A percentile compares a stretch with the other conserved stretches of the same genome.
Conservation (phyloP, 2,797 vertebrate species). For the Peromyscus eremicus region DNA sequence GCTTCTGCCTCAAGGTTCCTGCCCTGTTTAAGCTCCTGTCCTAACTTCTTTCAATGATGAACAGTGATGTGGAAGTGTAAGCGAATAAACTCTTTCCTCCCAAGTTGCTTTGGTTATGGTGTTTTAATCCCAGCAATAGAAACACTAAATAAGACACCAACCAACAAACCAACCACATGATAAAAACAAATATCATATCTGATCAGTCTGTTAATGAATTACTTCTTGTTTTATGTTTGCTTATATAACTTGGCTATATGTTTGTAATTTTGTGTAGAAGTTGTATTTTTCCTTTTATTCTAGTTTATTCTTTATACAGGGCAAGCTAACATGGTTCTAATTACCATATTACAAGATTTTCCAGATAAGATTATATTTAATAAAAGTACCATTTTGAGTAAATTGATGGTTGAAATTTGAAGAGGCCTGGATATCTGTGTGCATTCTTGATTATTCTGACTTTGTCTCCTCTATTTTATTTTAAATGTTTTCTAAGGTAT, state of each 20-base stretch:
- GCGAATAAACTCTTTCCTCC: background rate
- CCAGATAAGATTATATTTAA: background rate
- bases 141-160: background rate
- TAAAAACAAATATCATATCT: background rate
- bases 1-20: background rate
- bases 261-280: background rate
- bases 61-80: background rate
- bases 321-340: background rate
- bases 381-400: slow-evolving; percentile 14
- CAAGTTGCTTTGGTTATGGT: background rate
- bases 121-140: background rate
- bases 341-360: background rate
- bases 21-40: background rate
- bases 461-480: background rate
- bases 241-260: background rate
- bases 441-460: background rate
- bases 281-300: background rate
- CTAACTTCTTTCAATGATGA: background rate
- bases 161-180: background rate
- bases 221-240: background rate
- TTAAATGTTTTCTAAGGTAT: background rate
- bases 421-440: background rate
- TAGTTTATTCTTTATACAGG: background rate
- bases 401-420: slow-evolving; percentile 25
- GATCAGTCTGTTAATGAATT: background rate